Evolutionary conservation across 2,113 vertebrate species (phyloP).

Genomic region (Hemiscyllium ocellatum): DNA sequence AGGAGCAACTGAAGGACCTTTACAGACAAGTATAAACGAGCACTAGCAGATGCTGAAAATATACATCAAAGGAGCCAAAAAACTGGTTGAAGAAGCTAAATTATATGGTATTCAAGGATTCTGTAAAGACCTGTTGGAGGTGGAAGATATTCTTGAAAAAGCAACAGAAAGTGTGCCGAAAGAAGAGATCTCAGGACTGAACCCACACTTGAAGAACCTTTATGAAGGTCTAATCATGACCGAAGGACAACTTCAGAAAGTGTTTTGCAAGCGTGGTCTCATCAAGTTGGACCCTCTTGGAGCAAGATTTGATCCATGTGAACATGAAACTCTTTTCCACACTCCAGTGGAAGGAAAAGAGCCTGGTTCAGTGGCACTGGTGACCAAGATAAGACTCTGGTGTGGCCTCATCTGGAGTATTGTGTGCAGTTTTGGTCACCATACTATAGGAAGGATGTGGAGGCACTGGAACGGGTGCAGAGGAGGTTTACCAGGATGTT

Average conservation of each 20-base stretch:
- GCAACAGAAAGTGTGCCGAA: slow-evolving; percentile 85
- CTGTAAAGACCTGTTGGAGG: slow-evolving; percentile 94
- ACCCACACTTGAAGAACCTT: slow-evolving; percentile 89
- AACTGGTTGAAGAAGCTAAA: slow-evolving; percentile 86
- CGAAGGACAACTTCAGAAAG: slow-evolving; percentile 86
- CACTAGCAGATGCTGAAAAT: slow-evolving; percentile 89
- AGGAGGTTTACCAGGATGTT: too few species aligned
- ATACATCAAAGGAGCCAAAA: slow-evolving; percentile 79
- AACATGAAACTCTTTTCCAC: slow-evolving; percentile 91
- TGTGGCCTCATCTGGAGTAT: too few species aligned
- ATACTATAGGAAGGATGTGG: too few species aligned
- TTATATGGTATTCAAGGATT: slow-evolving; percentile 90
- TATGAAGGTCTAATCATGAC: slow-evolving; percentile 93
- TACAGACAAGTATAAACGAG: slow-evolving; percentile 85
- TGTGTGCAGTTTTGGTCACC: too few species aligned
- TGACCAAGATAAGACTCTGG: too few species aligned
- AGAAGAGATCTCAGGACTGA: slow-evolving; percentile 72
- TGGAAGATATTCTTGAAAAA: slow-evolving; percentile 91
- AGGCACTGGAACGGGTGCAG: too few species aligned
- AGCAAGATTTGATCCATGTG: slow-evolving; percentile 88
- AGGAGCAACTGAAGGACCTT: slow-evolving; percentile 83
- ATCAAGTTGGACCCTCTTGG: slow-evolving; percentile 75
- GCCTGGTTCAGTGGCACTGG: slow-evolving; percentile 77
- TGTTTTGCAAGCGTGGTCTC: slow-evolving; percentile 86
- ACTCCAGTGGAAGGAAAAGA: slow-evolving; percentile 73